Evolutionary conservation across 2,113 vertebrate species (phyloP), one percentile per base, ranked within the genome.

Genomic region (Caloenas nicobarica): DNA sequence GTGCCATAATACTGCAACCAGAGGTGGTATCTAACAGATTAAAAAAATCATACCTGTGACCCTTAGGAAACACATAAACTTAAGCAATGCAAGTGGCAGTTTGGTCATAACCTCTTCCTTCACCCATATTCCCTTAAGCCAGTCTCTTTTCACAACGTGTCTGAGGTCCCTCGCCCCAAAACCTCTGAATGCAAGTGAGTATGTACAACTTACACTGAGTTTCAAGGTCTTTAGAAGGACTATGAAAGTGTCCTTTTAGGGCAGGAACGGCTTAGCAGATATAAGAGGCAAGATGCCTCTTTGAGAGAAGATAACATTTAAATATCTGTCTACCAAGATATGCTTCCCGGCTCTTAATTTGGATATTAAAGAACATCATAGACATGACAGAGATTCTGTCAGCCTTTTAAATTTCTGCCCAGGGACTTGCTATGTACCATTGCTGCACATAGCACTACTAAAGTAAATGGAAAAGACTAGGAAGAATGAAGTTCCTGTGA

Each of bases 271-370:
- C 80, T 71, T 81, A 91, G 42, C 1, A 6, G 28, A 51, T 56
- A n/a, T 13, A 74, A 38, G 16, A 89, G 33, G 34, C 42, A 44
- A 28, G 40, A 84, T 54, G 11, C 33, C 51, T 91, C 65, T 94
- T 81, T 66, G 36, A 88, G 83, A 74, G 85, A 56, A 92, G 70
- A 53, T n/a, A 85, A 74, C 5, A 81, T 90, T 79, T 88, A 66
- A 82, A 13, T 74, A 88, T 44, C 65, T 74, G 40, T 38, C 74
- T 82, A 79, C n/a, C 61, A 78, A 88, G 56, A 92, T 81, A 85
- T 31, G 12, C 51, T 94, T 94, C 57, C 46, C 71, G 88, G 78
- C 60, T 89, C 81, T 89, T 89, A 87, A 87, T 87, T 19, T 84
- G 57, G 13, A 33, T 70, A 74, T 85, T 91, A 74, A 87, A 91